Evolutionary conservation across 2,888 invertebrate species (phyloP).

Genomic region (Megaustenia siamemsis): DNA sequence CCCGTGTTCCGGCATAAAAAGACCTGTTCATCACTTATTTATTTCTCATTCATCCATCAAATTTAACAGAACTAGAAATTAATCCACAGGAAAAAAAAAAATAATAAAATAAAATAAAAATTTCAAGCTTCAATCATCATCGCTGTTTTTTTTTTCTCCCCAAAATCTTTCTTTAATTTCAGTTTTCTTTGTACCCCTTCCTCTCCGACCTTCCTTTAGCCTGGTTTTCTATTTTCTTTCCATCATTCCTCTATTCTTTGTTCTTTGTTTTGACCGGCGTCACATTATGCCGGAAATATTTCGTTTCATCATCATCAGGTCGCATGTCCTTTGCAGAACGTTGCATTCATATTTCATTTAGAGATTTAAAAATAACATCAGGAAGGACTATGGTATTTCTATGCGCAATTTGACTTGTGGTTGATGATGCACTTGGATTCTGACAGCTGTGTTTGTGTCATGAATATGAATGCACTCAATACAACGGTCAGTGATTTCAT

Average conservation of each 20-base stretch:
- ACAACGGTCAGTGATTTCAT: neutral
- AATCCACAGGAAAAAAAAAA: too few relatives aligned
- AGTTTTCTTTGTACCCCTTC: neutral
- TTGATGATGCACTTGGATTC: neutral
- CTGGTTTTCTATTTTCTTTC: neutral
- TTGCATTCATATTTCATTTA: neutral
- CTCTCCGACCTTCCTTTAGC: neutral
- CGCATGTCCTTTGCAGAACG: too few relatives aligned
- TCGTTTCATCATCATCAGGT: too few relatives aligned
- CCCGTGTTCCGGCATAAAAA: too few relatives aligned
- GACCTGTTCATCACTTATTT: too few relatives aligned
- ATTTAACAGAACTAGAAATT: too few relatives aligned
- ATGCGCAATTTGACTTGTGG: neutral
- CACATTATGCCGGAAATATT: neutral
- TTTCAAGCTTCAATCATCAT: too few relatives aligned
- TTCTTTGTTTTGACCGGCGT: neutral
- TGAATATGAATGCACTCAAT: slow-evolving; percentile 41
- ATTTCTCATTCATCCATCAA: too few relatives aligned
- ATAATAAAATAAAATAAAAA: too few relatives aligned
- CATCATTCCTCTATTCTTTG: neutral
- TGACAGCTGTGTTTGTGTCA: slow-evolving; percentile 27
- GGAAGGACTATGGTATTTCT: too few relatives aligned
- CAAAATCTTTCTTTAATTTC: too few relatives aligned
- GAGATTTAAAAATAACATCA: neutral
- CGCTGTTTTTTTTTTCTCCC: too few relatives aligned